Conservation (phyloP, 1,140 invertebrate genomes). For the Euura saliciscinereae region DNA sequence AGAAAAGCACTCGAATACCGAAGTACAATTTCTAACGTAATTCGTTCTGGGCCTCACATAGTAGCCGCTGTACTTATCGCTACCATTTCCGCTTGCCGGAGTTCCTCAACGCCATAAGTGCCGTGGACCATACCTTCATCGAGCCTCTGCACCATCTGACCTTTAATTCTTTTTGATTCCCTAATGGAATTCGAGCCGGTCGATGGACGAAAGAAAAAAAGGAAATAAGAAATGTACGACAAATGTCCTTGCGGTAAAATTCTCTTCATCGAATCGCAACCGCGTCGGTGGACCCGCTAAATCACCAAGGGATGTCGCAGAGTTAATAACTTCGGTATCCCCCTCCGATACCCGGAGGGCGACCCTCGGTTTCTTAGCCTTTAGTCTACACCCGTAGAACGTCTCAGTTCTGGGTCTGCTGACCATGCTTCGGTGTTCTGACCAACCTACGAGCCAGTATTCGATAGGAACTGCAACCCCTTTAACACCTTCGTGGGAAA, state of each 20-base stretch:
- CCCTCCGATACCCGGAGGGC: background rate
- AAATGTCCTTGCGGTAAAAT: too few relatives aligned
- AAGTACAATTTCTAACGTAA: background rate
- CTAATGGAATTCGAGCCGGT: too few relatives aligned
- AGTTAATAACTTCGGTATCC: slow-evolving; percentile 7
- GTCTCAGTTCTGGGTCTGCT: slow-evolving; percentile 25
- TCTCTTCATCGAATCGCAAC: too few relatives aligned
- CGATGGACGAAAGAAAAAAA: too few relatives aligned
- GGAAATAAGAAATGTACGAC: too few relatives aligned
- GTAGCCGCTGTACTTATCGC: background rate
- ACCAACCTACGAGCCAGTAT: background rate
- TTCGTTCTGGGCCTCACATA: background rate
- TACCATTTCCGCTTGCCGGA: background rate
- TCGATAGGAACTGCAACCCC: background rate
- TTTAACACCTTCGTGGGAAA: slow-evolving; percentile 3
- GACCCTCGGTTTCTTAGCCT: background rate
- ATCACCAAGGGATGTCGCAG: background rate
- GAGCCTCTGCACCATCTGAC: background rate
- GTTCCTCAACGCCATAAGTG: background rate
- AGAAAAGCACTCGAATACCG: background rate
- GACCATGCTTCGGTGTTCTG: slow-evolving; percentile 21
- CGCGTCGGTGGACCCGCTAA: background rate
- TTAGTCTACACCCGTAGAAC: background rate
- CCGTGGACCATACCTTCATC: background rate
- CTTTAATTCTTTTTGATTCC: background rate